Percentiles rank a stretch among this genome's conserved stretches.
Evolutionary conservation across 1,140 invertebrate species (phyloP).

Genomic region (Theocolax elegans): DNA sequence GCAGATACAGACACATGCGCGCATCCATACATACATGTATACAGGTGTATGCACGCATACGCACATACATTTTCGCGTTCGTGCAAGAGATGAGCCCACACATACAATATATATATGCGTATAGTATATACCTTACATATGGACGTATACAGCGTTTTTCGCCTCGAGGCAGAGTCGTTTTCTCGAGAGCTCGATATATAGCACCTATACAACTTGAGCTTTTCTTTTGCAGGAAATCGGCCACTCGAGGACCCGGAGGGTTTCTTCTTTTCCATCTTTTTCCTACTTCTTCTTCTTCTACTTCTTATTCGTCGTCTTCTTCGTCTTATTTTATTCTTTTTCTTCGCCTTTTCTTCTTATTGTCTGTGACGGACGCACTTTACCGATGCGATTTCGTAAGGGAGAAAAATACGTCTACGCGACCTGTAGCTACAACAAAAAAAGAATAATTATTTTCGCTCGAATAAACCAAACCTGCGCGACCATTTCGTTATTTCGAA

Average conservation of each 20-base stretch:
- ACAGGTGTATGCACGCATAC: background rate
- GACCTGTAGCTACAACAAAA: background rate
- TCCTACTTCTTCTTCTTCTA: background rate
- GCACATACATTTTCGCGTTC: no score
- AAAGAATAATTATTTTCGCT: conserved; percentile 19
- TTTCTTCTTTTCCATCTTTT: background rate
- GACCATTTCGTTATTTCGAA: background rate
- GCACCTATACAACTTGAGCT: conserved; percentile 1
- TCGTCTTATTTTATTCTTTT: background rate
- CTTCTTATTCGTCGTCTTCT: background rate
- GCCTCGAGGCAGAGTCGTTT: conserved; percentile 4
- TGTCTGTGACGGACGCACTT: conserved; percentile 6
- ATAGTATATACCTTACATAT: no score
- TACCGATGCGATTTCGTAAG: background rate
- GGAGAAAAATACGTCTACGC: conserved; percentile 7
- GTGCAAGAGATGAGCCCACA: no score
- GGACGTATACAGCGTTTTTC: no score
- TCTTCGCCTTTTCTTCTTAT: background rate
- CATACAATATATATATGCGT: no score
- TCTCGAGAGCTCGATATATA: conserved; percentile 16
- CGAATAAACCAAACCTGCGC: background rate
- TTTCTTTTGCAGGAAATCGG: conserved; percentile 31
- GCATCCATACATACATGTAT: background rate
- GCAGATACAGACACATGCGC: background rate
- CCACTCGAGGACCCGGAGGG: conserved; percentile 17